Base-by-base conservation (phyloP, 2,888 invertebrate genomes). In the Philopedon plagiatum region DNA sequence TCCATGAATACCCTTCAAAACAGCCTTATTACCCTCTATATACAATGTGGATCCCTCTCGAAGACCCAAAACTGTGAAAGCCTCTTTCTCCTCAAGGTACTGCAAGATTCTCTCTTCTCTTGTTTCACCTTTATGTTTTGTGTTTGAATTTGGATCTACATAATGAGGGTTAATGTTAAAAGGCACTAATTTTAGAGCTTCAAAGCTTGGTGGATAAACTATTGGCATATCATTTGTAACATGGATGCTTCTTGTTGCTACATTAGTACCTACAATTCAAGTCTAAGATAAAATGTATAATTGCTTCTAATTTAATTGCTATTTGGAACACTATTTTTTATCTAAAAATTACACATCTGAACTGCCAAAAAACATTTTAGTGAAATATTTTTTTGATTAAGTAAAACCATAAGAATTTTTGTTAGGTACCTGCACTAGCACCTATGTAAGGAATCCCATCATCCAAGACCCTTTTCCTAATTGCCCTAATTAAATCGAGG, bases 211-310 rank as follows among this genome's bases (percentile, higher is more conserved):
- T 41, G 94, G 94, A 83, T 89, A 91, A n/a, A 89, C 89, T 68
- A 95, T 93, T 2, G 95, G 95, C 95, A 95, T 95, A 82, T 95
- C 95, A 87, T 95, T 95, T 54, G 95, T 95, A 3, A 94, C 95
- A 79, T 91, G 89, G 78, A 95, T 95, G 76, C 91, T 92, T 76
- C 87, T 86, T 1, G 95, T 94, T 8, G 94, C 92, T 11, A 95
- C 92, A 87, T 95, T 95, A 11, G 94, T 93, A 49, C 83, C 83
- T 83, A 51, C n/a, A 66, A 58, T 29, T 49, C 5, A 21, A 46
- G 18, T 15, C 5, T n/a, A n/a, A n/a, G n/a, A n/a, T n/a, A n/a
- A n/a, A n/a, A n/a, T n/a, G n/a, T n/a, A n/a, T n/a, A n/a, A n/a
- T n/a, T n/a, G n/a, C n/a, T n/a, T n/a, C n/a, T n/a, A n/a, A n/a